These are phyloP conservation scores for Sisor rabdophorus DNA, from an alignment of 2,113 vertebrate genomes.

Conservation along the genomic window DNA sequence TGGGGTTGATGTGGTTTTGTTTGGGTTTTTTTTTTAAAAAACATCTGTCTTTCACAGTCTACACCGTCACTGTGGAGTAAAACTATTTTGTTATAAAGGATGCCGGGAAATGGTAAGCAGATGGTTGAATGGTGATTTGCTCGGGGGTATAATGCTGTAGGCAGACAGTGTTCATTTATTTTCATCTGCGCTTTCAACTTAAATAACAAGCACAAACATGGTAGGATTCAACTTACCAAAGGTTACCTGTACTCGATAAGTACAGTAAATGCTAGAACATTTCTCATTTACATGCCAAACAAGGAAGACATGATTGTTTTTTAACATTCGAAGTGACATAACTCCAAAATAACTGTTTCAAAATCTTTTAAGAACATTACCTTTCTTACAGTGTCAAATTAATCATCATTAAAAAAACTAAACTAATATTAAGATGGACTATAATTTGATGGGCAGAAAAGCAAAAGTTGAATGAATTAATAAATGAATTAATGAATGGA, in stretches of 20 bases:
- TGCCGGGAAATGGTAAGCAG: constrained; percentile 14
- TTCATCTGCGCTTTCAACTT: constrained; percentile 17
- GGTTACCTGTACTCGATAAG: neutral
- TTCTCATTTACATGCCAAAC: neutral
- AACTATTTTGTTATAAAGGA: neutral
- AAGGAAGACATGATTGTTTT: neutral
- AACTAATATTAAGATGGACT: neutral
- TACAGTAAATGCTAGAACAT: neutral
- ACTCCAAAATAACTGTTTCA: neutral
- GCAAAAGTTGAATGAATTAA: neutral
- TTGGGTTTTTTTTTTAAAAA: neutral
- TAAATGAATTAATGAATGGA: neutral
- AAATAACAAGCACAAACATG: constrained; percentile 3
- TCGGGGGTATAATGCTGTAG: constrained; percentile 68
- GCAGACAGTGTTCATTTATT: constrained; percentile 56
- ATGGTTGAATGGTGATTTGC: constrained; percentile 59
- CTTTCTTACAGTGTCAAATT: neutral
- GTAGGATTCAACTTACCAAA: too few relatives aligned
- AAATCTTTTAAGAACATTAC: neutral
- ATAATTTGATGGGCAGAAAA: neutral
- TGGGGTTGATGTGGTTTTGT: neutral
- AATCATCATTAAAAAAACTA: too few relatives aligned
- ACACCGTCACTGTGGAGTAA: constrained; percentile 1
- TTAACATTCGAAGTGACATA: too few relatives aligned
- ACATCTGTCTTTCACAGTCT: constrained; percentile 5